phyloP scores from a whole-genome alignment of 2,113 vertebrate genomes.

The Thamnophis sirtalis region DNA sequence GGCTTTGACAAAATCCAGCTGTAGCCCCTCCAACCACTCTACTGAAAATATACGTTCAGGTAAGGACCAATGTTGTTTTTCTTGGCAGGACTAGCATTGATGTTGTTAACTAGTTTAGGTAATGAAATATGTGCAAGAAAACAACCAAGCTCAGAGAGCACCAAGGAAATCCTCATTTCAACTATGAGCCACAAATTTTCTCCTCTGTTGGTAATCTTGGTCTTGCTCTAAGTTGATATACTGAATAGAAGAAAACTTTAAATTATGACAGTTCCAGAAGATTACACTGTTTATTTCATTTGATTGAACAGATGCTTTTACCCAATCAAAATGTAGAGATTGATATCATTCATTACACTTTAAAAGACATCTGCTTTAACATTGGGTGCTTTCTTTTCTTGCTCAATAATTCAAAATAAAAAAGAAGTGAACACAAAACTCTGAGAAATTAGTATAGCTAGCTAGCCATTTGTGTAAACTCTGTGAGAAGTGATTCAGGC shows the following conservation, averaged over 20 bases:
- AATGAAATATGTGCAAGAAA: background rate
- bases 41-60: too few species aligned
- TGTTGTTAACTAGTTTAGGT: background rate
- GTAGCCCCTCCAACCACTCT: too few species aligned
- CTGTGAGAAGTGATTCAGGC: background rate
- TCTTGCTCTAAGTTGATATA: background rate
- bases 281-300: background rate
- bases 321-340: background rate
- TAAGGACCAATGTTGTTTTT: background rate
- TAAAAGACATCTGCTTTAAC: background rate
- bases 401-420: background rate
- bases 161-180: background rate
- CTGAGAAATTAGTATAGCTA: background rate
- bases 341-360: background rate
- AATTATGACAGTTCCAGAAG: background rate
- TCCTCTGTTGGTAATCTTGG: background rate
- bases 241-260: background rate
- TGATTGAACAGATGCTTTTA: background rate
- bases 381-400: background rate
- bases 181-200: background rate
- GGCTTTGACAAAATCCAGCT: too few species aligned
- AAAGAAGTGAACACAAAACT: background rate
- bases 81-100: background rate
- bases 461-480: background rate
- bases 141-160: background rate